Evolutionary conservation across 2,797 vertebrate species (phyloP).

Genomic region (Fistularia commersonii): DNA sequence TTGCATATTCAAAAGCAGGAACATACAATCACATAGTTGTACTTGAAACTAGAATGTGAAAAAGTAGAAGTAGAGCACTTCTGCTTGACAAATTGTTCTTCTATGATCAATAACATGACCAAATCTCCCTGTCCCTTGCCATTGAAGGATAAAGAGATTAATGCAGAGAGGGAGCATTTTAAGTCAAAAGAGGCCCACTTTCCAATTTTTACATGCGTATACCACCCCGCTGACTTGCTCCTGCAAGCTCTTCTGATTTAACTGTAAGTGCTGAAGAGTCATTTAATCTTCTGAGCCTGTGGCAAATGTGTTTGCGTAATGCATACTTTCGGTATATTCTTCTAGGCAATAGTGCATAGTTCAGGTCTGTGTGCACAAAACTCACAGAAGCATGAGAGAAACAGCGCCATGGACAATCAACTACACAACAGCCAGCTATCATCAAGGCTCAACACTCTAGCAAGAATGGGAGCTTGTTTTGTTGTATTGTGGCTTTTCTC

Average conservation of each 20-base stretch:
- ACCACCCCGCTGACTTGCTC: conserved; percentile 34
- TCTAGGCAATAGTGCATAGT: conserved; percentile 16
- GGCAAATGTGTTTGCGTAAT: conserved; percentile 12
- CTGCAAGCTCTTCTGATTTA: conserved; percentile 54
- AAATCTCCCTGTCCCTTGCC: conserved; percentile 33
- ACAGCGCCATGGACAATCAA: conserved; percentile 38
- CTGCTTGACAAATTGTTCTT: conserved; percentile 41
- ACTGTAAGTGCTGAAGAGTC: conserved; percentile 40
- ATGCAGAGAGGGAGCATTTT: conserved; percentile 35
- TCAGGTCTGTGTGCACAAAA: conserved; percentile 16
- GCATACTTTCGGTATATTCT: conserved; percentile 12
- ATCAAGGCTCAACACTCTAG: conserved; percentile 26
- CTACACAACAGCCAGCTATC: conserved; percentile 29
- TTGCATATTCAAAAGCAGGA: conserved; percentile 7
- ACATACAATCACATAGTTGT: conserved; percentile 39
- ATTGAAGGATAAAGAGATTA: conserved; percentile 38
- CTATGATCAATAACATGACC: conserved; percentile 43
- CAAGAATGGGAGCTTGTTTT: conserved; percentile 1
- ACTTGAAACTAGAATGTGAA: conserved; percentile 8
- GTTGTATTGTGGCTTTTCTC: too few species aligned
- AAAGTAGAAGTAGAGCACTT: conserved; percentile 27
- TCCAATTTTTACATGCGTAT: conserved; percentile 28
- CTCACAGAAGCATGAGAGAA: conserved; percentile 23
- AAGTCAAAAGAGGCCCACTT: conserved; percentile 25
- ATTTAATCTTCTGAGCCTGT: conserved; percentile 52